Evolutionary conservation across 2,113 vertebrate species (phyloP), one percentile per base, ranked within the genome.

Genomic region (Apeltes quadracus): DNA sequence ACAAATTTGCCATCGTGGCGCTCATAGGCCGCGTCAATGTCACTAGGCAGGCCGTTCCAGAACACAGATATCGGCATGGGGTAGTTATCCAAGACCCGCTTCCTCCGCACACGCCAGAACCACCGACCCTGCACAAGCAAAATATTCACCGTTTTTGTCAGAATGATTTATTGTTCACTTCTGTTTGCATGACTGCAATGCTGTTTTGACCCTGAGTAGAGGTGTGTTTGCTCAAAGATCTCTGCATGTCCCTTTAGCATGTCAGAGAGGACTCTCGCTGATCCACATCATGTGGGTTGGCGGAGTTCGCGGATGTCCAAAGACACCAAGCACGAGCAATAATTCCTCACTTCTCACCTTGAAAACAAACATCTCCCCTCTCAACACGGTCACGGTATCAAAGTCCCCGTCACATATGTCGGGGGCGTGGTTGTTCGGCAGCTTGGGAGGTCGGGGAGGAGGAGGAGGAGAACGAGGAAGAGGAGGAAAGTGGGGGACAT

Each of bases 51-150:
- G 6, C 97, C 97, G 3, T 92, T 90, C 97, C 97, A 99, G 91
- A 99, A 99, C 61, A 98, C 95, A 0, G 96, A 95, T 0, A 98
- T 97, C 1, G 95, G 95, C 97, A 99, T 98, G 25, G 97, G 97
- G 64, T 99, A 98, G 83, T 97, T 98, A 87, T 97, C 97, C 79
- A 98, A 88, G 69, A 99, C 97, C 0, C 93, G 95, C 89, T 98
- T 98, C 81, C 97, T 92, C 32, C 96, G 92, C 7, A 99, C 97
- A 32, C 97, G 93, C 97, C 97, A 99, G 90, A 98, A 99, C 97
- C 97, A 99, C 56, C 90, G 92, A 68, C 96, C 97, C 97, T 99
- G 76, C 10, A 63, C 12, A 38, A 38, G 14, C 12, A 51, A 70
- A 39, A 36, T 54, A 36, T 1, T 38, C 55, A 20, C 59, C 13